Base-by-base conservation (phyloP, 2,888 invertebrate genomes). In the Tenthredo amoena region DNA sequence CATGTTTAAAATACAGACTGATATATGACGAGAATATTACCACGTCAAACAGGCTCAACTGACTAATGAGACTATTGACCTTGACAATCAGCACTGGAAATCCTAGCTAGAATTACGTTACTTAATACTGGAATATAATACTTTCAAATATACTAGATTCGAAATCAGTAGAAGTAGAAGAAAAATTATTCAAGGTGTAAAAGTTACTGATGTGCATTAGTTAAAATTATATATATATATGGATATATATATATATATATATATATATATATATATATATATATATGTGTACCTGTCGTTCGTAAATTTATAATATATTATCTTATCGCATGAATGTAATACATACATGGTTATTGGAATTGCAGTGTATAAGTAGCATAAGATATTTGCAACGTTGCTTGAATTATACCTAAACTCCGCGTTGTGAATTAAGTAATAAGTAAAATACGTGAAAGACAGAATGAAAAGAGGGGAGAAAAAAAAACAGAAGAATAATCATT, bases 61-160 rank as follows among this genome's bases (percentile, higher is more conserved):
- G 55, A 62, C 55, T 55, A 79, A 79, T 79, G 79, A 62, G 34
- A 55, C 58, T 79, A 21, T 79, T 26, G 26, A 84, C 68, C 84
- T 50, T 72, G 84, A 74, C 72, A 74, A 74, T 74, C 72, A 43
- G 10, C 43, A 40, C 18, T n/a, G 40, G 43, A 74, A 74, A 74
- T 74, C 43, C n/a, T 74, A 43, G 9, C 43, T 43, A 74, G 26
- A n/a, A 37, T 18, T 34, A 10, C 12, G 62, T 62, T 62, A 26
- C 62, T 62, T 62, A 26, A 71, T 71, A 71, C 34, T 6, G 1
- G 6, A 37, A 34, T n/a, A 18, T 37, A 15, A 71, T 18, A 71
- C 71, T n/a, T n/a, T 2, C 9, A n/a, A 65, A 62, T 62, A 26
- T 12, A 12, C 26, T 21, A 4, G 10, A 26, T 26, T 31, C 26